Conservation (phyloP, 2,113 vertebrate genomes). For the Toxotes jaculatrix region DNA sequence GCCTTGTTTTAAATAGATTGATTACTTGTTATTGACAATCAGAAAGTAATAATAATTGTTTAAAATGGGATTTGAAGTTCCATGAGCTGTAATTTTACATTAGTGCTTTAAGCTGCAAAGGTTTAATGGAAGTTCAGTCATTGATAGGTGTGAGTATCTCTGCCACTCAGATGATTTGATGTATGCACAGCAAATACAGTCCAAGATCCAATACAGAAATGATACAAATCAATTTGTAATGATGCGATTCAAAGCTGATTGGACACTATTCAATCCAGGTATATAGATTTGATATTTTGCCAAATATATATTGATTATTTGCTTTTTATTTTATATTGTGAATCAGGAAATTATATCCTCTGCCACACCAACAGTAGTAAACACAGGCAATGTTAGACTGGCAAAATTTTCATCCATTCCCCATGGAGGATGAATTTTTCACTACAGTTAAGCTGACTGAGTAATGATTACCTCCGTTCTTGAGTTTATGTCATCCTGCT, state of each 20-base stretch:
- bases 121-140: no score
- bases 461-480: neutral
- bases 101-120: neutral
- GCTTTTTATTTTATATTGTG: neutral
- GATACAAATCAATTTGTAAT: neutral
- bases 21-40: neutral
- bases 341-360: neutral
- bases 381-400: neutral
- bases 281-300: no score
- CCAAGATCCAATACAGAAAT: neutral
- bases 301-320: neutral
- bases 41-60: neutral
- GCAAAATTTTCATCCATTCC: neutral
- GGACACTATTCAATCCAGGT: no score
- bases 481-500: neutral
- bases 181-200: neutral
- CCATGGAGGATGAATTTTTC: neutral
- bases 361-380: neutral
- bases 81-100: neutral
- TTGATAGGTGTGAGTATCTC: no score
- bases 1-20: neutral
- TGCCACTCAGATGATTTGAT: neutral
- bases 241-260: neutral
- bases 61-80: neutral
- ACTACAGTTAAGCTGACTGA: neutral